phyloP scores from a whole-genome alignment of 2,888 invertebrate genomes.

The Megaustenia siamemsis region DNA sequence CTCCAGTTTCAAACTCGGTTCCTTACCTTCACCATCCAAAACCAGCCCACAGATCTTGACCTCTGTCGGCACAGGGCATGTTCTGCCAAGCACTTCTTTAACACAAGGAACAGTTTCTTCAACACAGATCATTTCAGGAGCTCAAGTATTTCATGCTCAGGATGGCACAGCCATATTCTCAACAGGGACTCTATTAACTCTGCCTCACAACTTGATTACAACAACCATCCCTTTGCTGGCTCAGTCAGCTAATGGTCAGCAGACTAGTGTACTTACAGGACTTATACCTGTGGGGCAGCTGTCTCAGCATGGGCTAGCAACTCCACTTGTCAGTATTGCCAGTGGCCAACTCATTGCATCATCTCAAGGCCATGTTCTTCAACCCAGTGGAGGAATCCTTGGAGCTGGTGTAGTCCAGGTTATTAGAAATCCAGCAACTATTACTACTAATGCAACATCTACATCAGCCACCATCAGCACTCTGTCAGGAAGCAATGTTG shows the following conservation, averaged over 20 bases:
- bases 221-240: conserved; percentile 51
- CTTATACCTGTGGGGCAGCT: conserved; percentile 43
- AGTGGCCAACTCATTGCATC: conserved; percentile 40
- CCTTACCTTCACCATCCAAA: conserved; percentile 13
- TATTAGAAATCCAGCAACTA: conserved; percentile 1
- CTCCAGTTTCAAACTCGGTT: conserved; percentile 17
- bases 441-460: background rate
- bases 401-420: conserved; percentile 27
- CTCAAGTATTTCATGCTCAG: conserved; percentile 1
- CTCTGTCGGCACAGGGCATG: conserved; percentile 10
- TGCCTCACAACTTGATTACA: conserved; percentile 48
- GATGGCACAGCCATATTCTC: conserved; percentile 21
- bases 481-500: conserved; percentile 24
- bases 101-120: background rate
- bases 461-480: conserved; percentile 36
- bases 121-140: background rate
- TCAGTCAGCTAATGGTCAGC: conserved; percentile 35
- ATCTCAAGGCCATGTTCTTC: conserved; percentile 41
- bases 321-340: conserved; percentile 39
- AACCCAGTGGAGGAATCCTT: background rate
- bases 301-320: background rate
- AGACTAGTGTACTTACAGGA: conserved; percentile 41
- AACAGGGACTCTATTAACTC: conserved; percentile 34
- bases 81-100: conserved; percentile 14
- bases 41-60: background rate